These are phyloP conservation scores for Achlya flavicornis DNA, from an alignment of 2,888 invertebrate species.

Conservation along the genomic window DNA sequence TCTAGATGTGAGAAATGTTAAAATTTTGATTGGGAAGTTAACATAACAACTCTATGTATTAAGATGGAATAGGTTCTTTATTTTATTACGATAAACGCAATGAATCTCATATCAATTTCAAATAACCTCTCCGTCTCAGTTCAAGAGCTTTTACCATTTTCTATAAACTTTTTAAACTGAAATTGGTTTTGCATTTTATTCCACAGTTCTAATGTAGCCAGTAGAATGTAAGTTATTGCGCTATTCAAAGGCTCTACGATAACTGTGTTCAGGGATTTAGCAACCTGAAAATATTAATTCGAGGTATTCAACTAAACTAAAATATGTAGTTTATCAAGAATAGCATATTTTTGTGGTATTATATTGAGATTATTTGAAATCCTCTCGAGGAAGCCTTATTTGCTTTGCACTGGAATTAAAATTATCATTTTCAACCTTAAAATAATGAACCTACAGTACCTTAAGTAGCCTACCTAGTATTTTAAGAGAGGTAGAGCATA, in stretches of 20 bases:
- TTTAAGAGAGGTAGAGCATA: too few relatives aligned
- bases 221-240: background rate
- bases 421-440: too few relatives aligned
- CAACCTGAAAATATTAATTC: background rate
- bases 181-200: constrained; percentile 43
- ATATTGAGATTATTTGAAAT: too few relatives aligned
- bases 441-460: too few relatives aligned
- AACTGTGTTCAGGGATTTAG: background rate
- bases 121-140: background rate
- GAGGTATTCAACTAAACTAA: background rate
- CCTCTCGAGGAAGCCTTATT: background rate
- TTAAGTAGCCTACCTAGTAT: too few relatives aligned
- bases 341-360: too few relatives aligned
- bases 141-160: constrained; percentile 4
- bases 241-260: background rate
- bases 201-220: background rate
- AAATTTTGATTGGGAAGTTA: too few relatives aligned
- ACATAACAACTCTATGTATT: too few relatives aligned
- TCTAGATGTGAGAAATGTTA: too few relatives aligned
- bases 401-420: too few relatives aligned
- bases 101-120: constrained; percentile 1
- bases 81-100: background rate
- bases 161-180: constrained; percentile 35
- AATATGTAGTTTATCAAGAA: background rate
- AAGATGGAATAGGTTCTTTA: too few relatives aligned